Base-by-base conservation (phyloP, 2,888 invertebrate genomes). In the Protophormia terraenovae region DNA sequence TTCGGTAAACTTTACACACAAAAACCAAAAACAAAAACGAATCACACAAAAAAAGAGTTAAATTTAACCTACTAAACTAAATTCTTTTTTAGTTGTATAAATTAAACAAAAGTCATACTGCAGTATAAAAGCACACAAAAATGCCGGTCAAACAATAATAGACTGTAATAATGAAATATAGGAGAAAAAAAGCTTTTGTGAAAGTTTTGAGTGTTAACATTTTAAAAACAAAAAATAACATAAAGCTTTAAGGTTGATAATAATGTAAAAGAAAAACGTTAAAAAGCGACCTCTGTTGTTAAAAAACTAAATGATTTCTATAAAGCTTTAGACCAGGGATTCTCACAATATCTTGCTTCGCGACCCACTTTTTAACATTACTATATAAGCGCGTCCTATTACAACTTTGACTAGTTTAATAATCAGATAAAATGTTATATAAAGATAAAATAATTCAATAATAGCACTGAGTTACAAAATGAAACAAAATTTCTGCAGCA, bases 41-140 rank as follows among this genome's bases (percentile, higher is more conserved):
- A 3, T 27, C 14, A 69, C 22, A n/a, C 64, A 66, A 73, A 73
- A 72, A 81, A 72, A 41, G 45, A 73, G 60, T 47, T 66, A 66
- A 78, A 73, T 80, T 80, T 83, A 86, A 84, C 84, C 84, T 73
- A 84, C 77, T 84, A 69, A 84, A 81, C 84, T 84, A 84, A 81
- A 32, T 84, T 76, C 55, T 66, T 27, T 71, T 55, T 50, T 64
- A 62, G 47, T 50, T 79, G 55, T 64, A 41, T 24, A 69, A 81
- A 67, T 80, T 76, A 71, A 73, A 78, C 77, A 81, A 84, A 77
- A 81, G 84, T 78, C 84, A 77, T 81, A 78, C 84, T 84, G 84
- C 84, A 84, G 84, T 84, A 81, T 69, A 81, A n/a, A 84, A 84
- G 79, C 78, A 67, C 83, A 73, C 60, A 47, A 55, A 62, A 77